phyloP scores from a whole-genome alignment of 2,113 vertebrate genomes.

The Mesembrinibis cayennensis region DNA sequence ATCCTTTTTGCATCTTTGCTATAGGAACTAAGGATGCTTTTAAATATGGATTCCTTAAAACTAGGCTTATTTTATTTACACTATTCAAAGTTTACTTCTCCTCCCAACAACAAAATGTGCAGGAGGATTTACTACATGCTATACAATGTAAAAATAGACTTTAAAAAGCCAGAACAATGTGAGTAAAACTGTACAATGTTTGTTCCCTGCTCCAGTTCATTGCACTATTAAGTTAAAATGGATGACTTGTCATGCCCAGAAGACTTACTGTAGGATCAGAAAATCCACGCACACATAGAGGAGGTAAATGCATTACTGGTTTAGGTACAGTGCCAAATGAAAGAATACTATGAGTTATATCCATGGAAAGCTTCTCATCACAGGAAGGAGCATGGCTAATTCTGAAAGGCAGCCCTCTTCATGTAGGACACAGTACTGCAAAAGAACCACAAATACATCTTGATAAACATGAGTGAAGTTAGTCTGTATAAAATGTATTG shows the following conservation, averaged over 20 bases:
- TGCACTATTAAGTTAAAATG: conserved; percentile 43
- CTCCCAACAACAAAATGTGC: conserved; percentile 42
- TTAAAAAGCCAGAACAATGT: conserved; percentile 48
- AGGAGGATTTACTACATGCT: conserved; percentile 57
- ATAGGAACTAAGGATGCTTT: conserved; percentile 27
- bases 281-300: conserved; percentile 39
- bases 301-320: conserved; percentile 39
- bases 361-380: conserved; percentile 28
- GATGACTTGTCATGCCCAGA: conserved; percentile 60
- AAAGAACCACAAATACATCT: not conserved
- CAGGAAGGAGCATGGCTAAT: not conserved
- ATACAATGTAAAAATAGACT: conserved; percentile 63
- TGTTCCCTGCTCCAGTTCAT: conserved; percentile 63
- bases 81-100: conserved; percentile 11
- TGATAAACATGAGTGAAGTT: not conserved
- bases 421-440: conserved; percentile 80
- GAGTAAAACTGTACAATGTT: conserved; percentile 60
- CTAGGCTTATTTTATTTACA: conserved; percentile 57
- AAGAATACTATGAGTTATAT: conserved; percentile 29
- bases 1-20: not conserved
- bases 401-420: conserved; percentile 43
- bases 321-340: conserved; percentile 13
- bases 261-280: conserved; percentile 54
- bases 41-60: conserved; percentile 21
- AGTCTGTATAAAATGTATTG: not conserved